Evolutionary conservation across 1,140 invertebrate species (phyloP).

Genomic region (Eupristina koningsbergeri): DNA sequence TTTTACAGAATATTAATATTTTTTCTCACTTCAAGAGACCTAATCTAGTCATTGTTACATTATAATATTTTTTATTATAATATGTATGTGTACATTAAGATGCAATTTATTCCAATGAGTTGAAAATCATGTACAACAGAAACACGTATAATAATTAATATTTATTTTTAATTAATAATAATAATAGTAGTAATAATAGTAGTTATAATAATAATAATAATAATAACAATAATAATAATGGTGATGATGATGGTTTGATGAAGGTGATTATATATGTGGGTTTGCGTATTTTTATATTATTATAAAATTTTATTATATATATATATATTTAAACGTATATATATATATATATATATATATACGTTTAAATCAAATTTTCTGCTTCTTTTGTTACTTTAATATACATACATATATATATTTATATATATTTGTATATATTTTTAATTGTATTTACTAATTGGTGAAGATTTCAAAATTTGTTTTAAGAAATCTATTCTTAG

Average conservation of each 20-base stretch:
- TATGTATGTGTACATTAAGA: slow-evolving; percentile 7
- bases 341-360: slow-evolving; percentile 45
- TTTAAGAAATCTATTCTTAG: too few relatives aligned
- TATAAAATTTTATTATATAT: too few relatives aligned
- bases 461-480: background rate
- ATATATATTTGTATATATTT: background rate
- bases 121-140: slow-evolving; percentile 45
- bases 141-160: slow-evolving; percentile 10
- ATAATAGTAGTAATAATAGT: too few relatives aligned
- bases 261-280: too few relatives aligned
- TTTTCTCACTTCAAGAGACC: slow-evolving; percentile 53
- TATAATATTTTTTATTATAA: slow-evolving; percentile 35
- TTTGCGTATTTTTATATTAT: too few relatives aligned
- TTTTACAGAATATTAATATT: slow-evolving; percentile 62
- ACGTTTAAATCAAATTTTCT: background rate
- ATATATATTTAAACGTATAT: too few relatives aligned
- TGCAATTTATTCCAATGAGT: slow-evolving; percentile 44
- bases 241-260: too few relatives aligned
- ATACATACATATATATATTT: too few relatives aligned
- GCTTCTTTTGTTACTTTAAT: background rate
- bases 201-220: too few relatives aligned
- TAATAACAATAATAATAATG: too few relatives aligned
- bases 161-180: slow-evolving; percentile 23
- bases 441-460: background rate
- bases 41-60: slow-evolving; percentile 50